A percentile compares a stretch with the other conserved stretches of the same genome.
Evolutionary conservation across 2,113 vertebrate species (phyloP).

Genomic region (Charina bottae): DNA sequence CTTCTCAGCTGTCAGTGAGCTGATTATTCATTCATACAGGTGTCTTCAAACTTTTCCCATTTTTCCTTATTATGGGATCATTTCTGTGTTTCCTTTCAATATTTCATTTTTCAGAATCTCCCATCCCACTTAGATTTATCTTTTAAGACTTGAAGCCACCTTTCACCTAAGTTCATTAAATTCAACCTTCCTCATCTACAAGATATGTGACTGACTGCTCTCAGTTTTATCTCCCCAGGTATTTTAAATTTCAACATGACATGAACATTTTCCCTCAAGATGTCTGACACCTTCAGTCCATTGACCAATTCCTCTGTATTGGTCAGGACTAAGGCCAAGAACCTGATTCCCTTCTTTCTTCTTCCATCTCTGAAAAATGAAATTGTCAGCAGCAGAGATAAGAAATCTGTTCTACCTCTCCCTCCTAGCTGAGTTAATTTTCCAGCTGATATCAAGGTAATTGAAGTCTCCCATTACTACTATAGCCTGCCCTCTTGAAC

Average conservation of each 20-base stretch:
- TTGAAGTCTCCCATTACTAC: not conserved
- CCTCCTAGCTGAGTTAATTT: not conserved
- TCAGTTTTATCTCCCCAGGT: not conserved
- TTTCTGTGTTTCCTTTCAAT: not conserved
- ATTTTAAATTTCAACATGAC: not conserved
- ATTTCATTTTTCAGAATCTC: not conserved
- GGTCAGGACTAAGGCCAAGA: not conserved
- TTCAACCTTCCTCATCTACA: not conserved
- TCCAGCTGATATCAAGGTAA: not conserved
- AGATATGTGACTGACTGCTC: not conserved
- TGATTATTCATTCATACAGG: not conserved
- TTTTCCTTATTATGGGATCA: not conserved
- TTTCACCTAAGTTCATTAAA: not conserved
- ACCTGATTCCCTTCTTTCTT: not conserved
- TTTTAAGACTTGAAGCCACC: not conserved
- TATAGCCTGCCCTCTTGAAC: not conserved
- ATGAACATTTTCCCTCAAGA: not conserved
- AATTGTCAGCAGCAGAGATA: not conserved
- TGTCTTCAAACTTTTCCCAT: not conserved
- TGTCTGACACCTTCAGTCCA: not conserved
- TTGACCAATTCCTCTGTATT: not conserved
- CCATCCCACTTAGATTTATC: not conserved
- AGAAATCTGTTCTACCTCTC: not conserved
- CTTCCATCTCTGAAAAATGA: not conserved
- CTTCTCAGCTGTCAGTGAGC: not conserved